phyloP scores from a whole-genome alignment of 53 echinoderm and acorn worm genomes.

The Patiria pectinifera region DNA sequence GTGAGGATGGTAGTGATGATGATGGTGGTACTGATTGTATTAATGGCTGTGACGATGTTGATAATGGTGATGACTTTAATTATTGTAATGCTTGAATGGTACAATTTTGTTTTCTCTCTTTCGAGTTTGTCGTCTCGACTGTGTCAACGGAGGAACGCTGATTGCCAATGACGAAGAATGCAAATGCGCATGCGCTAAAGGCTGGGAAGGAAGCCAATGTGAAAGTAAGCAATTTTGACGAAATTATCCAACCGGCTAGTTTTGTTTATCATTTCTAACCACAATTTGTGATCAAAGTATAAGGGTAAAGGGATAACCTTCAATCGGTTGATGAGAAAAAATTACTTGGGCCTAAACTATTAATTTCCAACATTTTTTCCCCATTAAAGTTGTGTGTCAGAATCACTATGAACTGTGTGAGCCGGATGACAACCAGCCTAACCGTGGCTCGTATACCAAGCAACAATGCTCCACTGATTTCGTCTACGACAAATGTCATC shows the following conservation, averaged over 20 bases:
- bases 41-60: too few species aligned
- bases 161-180: constrained; percentile 75
- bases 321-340: not conserved
- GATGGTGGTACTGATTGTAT: too few species aligned
- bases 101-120: constrained; percentile 1
- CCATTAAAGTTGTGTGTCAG: constrained; percentile 66
- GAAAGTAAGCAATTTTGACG: constrained; percentile 63
- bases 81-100: too few species aligned
- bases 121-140: constrained; percentile 78
- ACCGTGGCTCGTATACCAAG: constrained; percentile 56
- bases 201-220: constrained; percentile 83
- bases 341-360: not conserved
- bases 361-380: not conserved
- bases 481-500: constrained; percentile 76
- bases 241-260: too few species aligned
- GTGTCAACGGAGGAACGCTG: constrained; percentile 79
- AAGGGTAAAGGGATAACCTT: too few species aligned
- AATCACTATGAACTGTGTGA: constrained; percentile 65
- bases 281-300: not conserved
- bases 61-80: too few species aligned
- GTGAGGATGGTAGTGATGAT: too few species aligned
- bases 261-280: too few species aligned
- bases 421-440: constrained; percentile 49
- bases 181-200: constrained; percentile 76
- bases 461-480: constrained; percentile 64